Evolutionary conservation across 2,113 vertebrate genomes (phyloP).

Genomic region (Pica pica): DNA sequence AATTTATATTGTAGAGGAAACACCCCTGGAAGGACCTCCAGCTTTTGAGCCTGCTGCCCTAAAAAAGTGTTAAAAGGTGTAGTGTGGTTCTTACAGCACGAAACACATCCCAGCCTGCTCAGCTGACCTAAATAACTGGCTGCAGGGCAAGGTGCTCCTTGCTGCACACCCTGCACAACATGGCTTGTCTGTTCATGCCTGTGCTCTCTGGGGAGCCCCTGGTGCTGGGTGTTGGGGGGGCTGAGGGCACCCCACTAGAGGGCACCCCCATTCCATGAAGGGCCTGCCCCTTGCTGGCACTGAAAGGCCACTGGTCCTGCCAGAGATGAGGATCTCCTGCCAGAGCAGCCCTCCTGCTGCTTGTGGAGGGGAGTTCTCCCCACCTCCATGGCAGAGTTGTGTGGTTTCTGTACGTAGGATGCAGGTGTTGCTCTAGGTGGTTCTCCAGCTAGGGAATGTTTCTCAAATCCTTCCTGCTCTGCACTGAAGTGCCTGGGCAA

Average conservation of each 20-base stretch:
- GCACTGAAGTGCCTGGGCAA: neutral
- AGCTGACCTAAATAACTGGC: constrained; percentile 27
- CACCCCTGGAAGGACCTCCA: neutral
- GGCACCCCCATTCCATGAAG: neutral
- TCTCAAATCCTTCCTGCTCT: neutral
- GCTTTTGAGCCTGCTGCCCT: neutral
- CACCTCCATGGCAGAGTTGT: fast-evolving
- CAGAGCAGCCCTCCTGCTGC: neutral
- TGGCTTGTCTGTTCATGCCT: neutral
- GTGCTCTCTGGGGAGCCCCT: neutral
- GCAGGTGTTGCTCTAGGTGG: neutral
- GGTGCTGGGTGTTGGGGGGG: neutral
- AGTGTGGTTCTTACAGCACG: neutral
- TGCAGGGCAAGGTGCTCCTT: neutral
- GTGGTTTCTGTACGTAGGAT: neutral
- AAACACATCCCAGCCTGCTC: neutral
- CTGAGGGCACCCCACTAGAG: constrained; percentile 20
- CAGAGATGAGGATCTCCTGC: neutral
- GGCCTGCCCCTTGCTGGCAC: neutral
- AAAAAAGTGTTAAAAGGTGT: neutral
- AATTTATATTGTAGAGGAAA: neutral
- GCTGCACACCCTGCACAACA: neutral
- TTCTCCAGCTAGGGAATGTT: neutral
- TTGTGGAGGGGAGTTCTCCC: neutral
- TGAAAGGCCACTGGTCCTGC: neutral